Conservation (phyloP, 2,888 invertebrate species). For the Drosophila robusta region DNA sequence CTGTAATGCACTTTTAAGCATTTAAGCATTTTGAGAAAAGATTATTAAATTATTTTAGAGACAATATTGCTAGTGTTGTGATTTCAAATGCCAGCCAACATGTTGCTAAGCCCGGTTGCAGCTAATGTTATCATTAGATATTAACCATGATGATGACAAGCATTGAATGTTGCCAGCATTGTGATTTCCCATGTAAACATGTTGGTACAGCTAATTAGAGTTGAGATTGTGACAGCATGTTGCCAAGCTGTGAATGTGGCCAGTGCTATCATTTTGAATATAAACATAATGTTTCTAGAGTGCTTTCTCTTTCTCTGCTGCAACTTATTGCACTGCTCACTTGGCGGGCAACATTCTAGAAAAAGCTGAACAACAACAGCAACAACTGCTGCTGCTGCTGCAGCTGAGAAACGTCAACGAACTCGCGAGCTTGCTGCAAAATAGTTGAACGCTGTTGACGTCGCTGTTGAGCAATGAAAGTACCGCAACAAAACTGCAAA, state of each 20-base stretch:
- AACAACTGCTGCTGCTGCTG: constrained; percentile 8
- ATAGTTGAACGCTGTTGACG: constrained; percentile 46
- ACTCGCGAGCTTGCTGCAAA: constrained; percentile 58
- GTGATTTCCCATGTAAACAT: neutral
- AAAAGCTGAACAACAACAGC: constrained; percentile 24
- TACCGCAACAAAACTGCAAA: constrained; percentile 75
- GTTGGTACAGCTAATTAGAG: constrained; percentile 1
- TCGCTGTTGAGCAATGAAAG: constrained; percentile 75
- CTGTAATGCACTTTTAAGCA: too few species aligned
- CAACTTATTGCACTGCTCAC: constrained; percentile 42
- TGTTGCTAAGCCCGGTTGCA: too few species aligned
- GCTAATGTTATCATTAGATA: too few species aligned
- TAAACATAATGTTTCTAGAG: constrained; percentile 14
- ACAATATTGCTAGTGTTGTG: too few species aligned
- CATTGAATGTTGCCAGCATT: too few species aligned
- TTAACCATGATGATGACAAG: neutral
- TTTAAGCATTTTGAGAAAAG: too few species aligned
- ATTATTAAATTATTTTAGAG: too few species aligned
- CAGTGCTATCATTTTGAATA: neutral
- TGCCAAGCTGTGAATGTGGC: constrained; percentile 4
- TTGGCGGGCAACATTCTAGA: constrained; percentile 71
- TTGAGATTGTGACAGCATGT: neutral
- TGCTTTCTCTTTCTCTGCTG: constrained; percentile 74
- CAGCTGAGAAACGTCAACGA: constrained; percentile 66
- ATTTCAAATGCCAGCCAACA: too few species aligned